Evolutionary conservation across 2,888 invertebrate genomes (phyloP).

Genomic region (Catocala fraxini): DNA sequence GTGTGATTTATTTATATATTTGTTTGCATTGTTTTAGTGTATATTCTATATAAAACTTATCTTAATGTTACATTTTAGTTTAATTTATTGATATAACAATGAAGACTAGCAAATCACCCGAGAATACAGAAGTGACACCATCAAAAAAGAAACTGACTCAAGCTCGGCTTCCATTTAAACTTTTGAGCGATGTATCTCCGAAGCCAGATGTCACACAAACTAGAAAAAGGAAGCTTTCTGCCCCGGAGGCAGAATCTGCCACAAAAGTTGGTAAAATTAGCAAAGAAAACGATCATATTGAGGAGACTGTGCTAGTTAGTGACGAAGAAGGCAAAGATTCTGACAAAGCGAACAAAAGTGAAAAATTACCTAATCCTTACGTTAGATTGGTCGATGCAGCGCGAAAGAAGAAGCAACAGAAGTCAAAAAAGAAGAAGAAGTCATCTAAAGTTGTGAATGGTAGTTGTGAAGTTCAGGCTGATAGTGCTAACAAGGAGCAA

Average conservation of each 20-base stretch:
- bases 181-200: constrained; percentile 79
- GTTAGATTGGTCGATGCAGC: constrained; percentile 79
- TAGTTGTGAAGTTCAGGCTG: constrained; percentile 39
- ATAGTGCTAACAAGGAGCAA: constrained; percentile 37
- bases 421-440: constrained; percentile 67
- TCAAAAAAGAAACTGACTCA: constrained; percentile 88
- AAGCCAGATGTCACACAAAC: constrained; percentile 63
- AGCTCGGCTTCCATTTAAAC: constrained; percentile 88
- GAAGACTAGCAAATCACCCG: constrained; percentile 77
- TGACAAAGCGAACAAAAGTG: constrained; percentile 48
- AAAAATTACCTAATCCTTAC: constrained; percentile 71
- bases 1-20: constrained; percentile 49
- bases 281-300: constrained; percentile 71
- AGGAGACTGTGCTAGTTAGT: constrained; percentile 72
- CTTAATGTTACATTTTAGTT: constrained; percentile 42
- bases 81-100: constrained; percentile 56
- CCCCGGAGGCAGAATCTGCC: constrained; percentile 66
- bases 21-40: constrained; percentile 32
- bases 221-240: constrained; percentile 81
- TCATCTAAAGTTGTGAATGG: constrained; percentile 37
- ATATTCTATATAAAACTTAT: constrained; percentile 24
- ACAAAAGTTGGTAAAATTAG: constrained; percentile 77
- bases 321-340: constrained; percentile 75
- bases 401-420: constrained; percentile 76
- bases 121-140: constrained; percentile 74